Evolutionary conservation across 1,140 invertebrate genomes (phyloP).

Genomic region (Gerris buenoi): DNA sequence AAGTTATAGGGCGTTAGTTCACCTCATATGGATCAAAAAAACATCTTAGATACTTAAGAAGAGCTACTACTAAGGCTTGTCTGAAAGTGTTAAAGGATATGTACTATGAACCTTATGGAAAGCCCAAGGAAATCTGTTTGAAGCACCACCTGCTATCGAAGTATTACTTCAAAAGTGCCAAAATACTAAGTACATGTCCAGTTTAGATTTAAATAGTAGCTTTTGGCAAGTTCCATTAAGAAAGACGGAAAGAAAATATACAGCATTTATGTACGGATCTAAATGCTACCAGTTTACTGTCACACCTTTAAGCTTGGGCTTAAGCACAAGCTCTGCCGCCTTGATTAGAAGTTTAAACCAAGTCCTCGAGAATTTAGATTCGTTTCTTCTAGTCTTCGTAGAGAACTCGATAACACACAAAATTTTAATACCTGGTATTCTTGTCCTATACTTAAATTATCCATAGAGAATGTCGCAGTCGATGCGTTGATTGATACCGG

Average conservation of each 20-base stretch:
- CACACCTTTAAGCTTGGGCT: background rate
- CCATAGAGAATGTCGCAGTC: no score
- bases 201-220: background rate
- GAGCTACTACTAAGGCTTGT: background rate
- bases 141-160: background rate
- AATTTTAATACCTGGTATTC: no score
- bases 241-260: background rate
- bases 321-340: background rate
- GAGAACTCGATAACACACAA: no score
- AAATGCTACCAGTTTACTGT: background rate
- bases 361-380: background rate
- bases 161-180: background rate
- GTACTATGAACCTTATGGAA: background rate
- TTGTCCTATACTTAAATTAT: no score
- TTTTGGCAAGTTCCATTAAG: background rate
- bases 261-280: background rate
- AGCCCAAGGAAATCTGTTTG: background rate
- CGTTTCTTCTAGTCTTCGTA: background rate
- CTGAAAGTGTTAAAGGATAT: background rate
- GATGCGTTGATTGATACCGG: no score
- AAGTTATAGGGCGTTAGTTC: no score
- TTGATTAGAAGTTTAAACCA: background rate
- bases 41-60: no score
- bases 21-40: no score
- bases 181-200: background rate